phyloP scores from a whole-genome alignment of 2,113 vertebrate species.

The Menura novaehollandiae region DNA sequence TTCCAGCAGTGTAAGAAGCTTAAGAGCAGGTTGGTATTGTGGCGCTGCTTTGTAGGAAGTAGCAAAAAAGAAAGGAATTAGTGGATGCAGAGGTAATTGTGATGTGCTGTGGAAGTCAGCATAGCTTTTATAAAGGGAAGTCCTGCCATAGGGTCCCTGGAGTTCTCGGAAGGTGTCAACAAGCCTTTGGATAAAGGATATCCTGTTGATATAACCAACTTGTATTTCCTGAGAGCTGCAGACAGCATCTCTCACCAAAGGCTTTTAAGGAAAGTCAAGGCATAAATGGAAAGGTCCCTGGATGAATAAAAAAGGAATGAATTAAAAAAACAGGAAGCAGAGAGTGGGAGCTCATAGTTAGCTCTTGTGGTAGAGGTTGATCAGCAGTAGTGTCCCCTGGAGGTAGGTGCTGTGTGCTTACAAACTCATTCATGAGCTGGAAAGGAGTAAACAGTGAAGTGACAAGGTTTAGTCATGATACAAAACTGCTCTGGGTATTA shows the following conservation, averaged over 20 bases:
- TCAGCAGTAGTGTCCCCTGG: background rate
- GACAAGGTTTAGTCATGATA: background rate
- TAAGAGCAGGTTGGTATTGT: background rate
- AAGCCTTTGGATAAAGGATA: constrained; percentile 57
- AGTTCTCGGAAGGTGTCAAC: constrained; percentile 54
- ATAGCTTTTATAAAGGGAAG: constrained; percentile 18
- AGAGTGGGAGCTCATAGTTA: background rate
- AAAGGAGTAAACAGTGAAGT: background rate
- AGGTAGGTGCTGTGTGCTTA: background rate
- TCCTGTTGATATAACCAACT: constrained; percentile 59
- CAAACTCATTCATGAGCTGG: background rate
- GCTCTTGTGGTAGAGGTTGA: background rate
- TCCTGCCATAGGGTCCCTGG: background rate
- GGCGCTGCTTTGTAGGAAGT: background rate
- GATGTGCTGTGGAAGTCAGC: background rate
- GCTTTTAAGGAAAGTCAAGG: constrained; percentile 35
- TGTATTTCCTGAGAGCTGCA: constrained; percentile 49
- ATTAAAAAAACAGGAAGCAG: background rate
- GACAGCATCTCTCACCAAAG: constrained; percentile 31
- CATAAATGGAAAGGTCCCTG: background rate
- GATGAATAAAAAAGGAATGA: background rate
- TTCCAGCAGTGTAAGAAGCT: background rate
- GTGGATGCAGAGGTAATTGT: background rate
- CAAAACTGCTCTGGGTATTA: background rate
- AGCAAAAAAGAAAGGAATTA: background rate